Base-by-base conservation (phyloP, 2,113 vertebrate genomes). In the Perca schrenkii region DNA sequence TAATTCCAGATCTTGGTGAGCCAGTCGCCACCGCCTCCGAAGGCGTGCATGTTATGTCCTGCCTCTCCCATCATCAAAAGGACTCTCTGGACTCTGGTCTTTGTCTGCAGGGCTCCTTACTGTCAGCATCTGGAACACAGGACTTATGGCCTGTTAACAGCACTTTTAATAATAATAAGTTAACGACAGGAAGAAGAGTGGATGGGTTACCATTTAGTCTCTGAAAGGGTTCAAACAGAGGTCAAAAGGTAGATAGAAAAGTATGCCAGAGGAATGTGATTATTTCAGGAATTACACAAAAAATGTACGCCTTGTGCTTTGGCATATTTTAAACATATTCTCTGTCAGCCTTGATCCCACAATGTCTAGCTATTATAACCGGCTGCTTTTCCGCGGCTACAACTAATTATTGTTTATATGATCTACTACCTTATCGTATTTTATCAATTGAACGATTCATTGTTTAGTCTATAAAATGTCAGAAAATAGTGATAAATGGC, bases 71-170 rank as follows among this genome's bases (percentile, higher is more conserved):
- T 74, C 56, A 15, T 61, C 34, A 62, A 52, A 47, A 28, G 53
- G n/a, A 40, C 78, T 57, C 4, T 22, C 19, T 77, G 50, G 79
- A 77, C 82, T 77, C 79, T 90, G 72, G 31, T 58, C 79, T 77
- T 75, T 67, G 43, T 82, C 83, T 87, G 43, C n/a, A 69, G 60
- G 68, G 22, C 56, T 15, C 19, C 7, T 69, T 56, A 11, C 69
- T 65, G 74, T 71, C 77, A 43, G 53, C 36, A 21, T 80, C 62
- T 75, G 63, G 31, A 56, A 25, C 56, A 14, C n/a, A 28, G 15
- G 61, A 78, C 57, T 88, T 83, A 74, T 66, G 72, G 68, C 43
- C 49, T 78, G 56, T 49, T 67, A 60, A 58, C 21, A 21, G 70
- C 17, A 22, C 60, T 50, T 40, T 82, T 17, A 80, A 65, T 86